These are phyloP conservation scores for Heterodera carotae DNA, from an alignment of 1,140 invertebrate species.

Conservation along the genomic window DNA sequence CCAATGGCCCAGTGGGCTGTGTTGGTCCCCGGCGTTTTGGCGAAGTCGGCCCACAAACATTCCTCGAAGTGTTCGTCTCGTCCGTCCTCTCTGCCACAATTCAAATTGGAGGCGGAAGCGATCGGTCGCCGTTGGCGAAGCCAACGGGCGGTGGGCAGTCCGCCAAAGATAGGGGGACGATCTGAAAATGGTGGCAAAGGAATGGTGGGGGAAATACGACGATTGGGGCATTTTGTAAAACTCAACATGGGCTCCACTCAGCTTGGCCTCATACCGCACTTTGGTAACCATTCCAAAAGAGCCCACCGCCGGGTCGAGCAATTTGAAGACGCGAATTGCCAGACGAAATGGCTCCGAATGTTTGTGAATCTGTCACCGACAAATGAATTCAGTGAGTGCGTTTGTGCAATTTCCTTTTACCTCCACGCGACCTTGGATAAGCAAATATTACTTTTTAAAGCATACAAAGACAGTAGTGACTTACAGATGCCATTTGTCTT, in stretches of 20 bases:
- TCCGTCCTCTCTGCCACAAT: constrained; percentile 41
- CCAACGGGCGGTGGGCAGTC: constrained; percentile 36
- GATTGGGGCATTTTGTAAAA: background rate
- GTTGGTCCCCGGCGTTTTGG: background rate
- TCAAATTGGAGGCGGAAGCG: constrained; percentile 42
- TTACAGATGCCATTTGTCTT: constrained; percentile 46
- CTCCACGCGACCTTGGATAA: background rate
- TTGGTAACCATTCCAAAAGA: constrained; percentile 48
- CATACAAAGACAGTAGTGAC: constrained; percentile 28
- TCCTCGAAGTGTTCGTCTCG: constrained; percentile 21
- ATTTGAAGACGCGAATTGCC: constrained; percentile 45
- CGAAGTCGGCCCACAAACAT: constrained; percentile 32
- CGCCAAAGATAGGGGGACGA: constrained; percentile 46
- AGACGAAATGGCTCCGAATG: constrained; percentile 48
- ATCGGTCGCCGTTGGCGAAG: constrained; percentile 41
- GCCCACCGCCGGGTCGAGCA: constrained; percentile 47
- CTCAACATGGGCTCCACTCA: constrained; percentile 48
- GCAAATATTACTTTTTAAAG: background rate
- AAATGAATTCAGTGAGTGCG: background rate
- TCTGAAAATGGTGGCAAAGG: constrained; percentile 34
- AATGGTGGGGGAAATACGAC: constrained; percentile 6
- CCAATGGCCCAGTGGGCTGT: constrained; percentile 43
- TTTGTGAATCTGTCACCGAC: constrained; percentile 15
- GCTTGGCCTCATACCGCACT: constrained; percentile 49
- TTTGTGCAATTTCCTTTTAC: background rate